phyloP scores from a whole-genome alignment of 2,888 invertebrate genomes.

The Zonitis immaculata region DNA sequence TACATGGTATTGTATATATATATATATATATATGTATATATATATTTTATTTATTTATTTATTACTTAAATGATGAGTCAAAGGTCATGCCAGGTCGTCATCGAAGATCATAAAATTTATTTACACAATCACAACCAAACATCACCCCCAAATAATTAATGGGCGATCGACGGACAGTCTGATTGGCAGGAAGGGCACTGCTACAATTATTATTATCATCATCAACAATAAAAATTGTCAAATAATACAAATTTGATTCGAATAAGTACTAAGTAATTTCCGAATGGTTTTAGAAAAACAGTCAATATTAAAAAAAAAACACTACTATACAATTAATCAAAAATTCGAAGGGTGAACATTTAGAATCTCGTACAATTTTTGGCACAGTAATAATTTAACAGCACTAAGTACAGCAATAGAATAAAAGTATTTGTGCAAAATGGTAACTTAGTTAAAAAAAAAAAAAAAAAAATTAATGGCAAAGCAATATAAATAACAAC shows the following conservation, averaged over 20 bases:
- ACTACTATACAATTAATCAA: no score
- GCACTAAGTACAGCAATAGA: conserved; percentile 6
- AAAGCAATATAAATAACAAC: background rate
- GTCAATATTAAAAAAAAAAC: no score
- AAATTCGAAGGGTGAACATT: background rate
- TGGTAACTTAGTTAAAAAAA: conserved; percentile 10
- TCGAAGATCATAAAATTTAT: conserved; percentile 42
- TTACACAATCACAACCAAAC: conserved; percentile 47
- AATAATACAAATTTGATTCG: no score
- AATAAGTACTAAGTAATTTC: no score
- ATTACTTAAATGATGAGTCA: conserved; percentile 42
- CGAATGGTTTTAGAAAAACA: no score
- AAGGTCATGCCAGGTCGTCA: conserved; percentile 50
- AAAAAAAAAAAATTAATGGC: no score
- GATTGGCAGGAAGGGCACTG: conserved; percentile 38
- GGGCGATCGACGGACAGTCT: conserved; percentile 39
- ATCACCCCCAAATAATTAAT: conserved; percentile 29
- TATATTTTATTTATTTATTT: background rate
- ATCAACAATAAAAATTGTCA: no score
- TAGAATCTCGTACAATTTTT: background rate
- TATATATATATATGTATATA: conserved; percentile 32
- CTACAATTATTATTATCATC: conserved; percentile 7
- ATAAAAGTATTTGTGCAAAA: conserved; percentile 5
- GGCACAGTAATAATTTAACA: background rate
- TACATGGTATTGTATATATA: conserved; percentile 46